phyloP scores from a whole-genome alignment of 2,113 vertebrate genomes.

The Colius striatus region DNA sequence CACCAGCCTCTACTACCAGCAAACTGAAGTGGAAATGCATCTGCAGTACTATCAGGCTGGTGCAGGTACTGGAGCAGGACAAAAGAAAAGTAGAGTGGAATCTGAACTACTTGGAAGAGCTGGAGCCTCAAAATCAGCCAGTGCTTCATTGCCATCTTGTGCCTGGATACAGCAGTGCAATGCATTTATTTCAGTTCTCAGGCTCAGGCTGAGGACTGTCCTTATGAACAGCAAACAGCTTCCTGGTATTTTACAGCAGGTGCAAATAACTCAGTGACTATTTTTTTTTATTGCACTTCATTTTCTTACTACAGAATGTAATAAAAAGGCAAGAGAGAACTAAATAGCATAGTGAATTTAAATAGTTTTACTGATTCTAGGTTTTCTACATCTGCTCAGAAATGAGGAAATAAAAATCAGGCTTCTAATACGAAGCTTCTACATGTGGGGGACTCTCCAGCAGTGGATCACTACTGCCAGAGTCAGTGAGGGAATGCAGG shows the following conservation, averaged over 20 bases:
- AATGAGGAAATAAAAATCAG: background rate
- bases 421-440: background rate
- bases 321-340: background rate
- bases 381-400: background rate
- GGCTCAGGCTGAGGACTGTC: background rate
- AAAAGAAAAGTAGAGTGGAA: background rate
- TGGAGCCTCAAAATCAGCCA: background rate
- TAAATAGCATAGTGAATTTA: background rate
- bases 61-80: slow-evolving; percentile 27
- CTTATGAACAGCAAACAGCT: background rate
- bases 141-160: slow-evolving; percentile 76
- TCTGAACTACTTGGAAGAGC: background rate
- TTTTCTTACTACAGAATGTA: background rate
- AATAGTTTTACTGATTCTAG: background rate
- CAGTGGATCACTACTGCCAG: background rate
- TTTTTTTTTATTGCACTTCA: background rate
- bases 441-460: background rate
- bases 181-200: background rate
- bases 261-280: background rate
- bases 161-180: slow-evolving; percentile 47
- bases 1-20: background rate
- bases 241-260: background rate
- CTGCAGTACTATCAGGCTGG: slow-evolving; percentile 36
- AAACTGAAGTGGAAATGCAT: slow-evolving; percentile 21
- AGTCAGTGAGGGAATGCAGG: background rate